Percentiles rank a stretch among this genome's conserved stretches.
These are phyloP conservation scores for Heliangelus exortis DNA, from an alignment of 2,797 vertebrate species.

Conservation along the genomic window DNA sequence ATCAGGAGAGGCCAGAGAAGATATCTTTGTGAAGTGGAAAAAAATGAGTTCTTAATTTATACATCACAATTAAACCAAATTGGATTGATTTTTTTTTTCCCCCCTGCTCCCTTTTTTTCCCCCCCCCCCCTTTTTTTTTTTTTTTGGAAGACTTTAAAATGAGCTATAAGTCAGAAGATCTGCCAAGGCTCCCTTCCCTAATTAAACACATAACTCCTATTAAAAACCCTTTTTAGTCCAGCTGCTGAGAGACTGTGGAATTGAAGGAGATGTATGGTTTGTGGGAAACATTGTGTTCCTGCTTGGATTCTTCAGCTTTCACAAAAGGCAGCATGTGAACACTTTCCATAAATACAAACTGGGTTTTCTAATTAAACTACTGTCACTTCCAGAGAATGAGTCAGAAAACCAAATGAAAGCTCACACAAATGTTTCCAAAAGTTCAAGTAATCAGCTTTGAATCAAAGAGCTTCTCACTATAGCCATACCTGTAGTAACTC, in stretches of 20 bases:
- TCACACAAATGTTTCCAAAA: constrained; percentile 40
- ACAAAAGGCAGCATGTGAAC: constrained; percentile 48
- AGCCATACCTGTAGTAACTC: background rate
- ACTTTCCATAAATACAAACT: constrained; percentile 68
- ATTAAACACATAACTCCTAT: constrained; percentile 55
- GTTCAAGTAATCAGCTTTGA: constrained; percentile 29
- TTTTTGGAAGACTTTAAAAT: constrained; percentile 48
- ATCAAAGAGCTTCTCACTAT: background rate
- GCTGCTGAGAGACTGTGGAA: constrained; percentile 47
- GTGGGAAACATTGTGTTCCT: constrained; percentile 66
- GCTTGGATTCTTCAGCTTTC: constrained; percentile 51
- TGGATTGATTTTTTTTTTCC: background rate
- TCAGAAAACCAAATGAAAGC: constrained; percentile 10
- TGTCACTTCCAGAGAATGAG: constrained; percentile 12
- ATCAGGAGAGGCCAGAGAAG: constrained; percentile 13
- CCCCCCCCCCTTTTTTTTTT: background rate
- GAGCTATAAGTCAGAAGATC: constrained; percentile 51
- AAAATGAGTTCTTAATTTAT: constrained; percentile 47
- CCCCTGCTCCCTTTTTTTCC: no score
- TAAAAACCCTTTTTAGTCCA: constrained; percentile 43
- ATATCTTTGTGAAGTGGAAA: constrained; percentile 51
- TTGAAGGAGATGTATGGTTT: constrained; percentile 21
- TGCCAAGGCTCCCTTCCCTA: constrained; percentile 61
- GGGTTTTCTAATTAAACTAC: constrained; percentile 58
- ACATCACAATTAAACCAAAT: constrained; percentile 49